Percentiles rank a stretch among this genome's conserved stretches.
These are phyloP conservation scores for Troides oblongomaculatus DNA, from an alignment of 2,888 invertebrate genomes.

Conservation along the genomic window DNA sequence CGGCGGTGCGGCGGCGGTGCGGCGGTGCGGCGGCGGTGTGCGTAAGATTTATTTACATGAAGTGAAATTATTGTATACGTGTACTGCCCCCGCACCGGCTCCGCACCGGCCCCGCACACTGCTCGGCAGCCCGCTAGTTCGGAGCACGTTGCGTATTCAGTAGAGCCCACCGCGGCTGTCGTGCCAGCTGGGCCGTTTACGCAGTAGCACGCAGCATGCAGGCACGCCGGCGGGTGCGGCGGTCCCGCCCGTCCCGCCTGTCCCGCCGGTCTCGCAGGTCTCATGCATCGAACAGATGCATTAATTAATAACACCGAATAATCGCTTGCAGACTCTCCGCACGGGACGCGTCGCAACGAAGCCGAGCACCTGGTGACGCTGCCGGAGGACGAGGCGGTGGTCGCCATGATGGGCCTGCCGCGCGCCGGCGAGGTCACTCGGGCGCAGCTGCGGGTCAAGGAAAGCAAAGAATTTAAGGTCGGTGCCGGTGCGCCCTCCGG, in stretches of 20 bases:
- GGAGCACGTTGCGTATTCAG: too few species aligned
- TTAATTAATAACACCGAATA: not conserved
- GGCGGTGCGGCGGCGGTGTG: too few species aligned
- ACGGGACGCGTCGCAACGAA: slow-evolving; percentile 53
- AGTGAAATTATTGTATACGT: too few species aligned
- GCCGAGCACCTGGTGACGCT: slow-evolving; percentile 68
- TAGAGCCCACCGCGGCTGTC: too few species aligned
- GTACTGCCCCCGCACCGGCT: too few species aligned
- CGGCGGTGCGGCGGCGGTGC: too few species aligned
- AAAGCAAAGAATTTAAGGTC: slow-evolving; percentile 99
- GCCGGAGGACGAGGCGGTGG: slow-evolving; percentile 87
- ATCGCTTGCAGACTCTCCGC: slow-evolving; percentile 46
- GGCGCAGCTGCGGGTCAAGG: slow-evolving; percentile 94
- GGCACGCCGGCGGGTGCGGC: not conserved
- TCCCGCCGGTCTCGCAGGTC: not conserved
- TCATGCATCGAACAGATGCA: not conserved
- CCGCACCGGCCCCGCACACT: too few species aligned
- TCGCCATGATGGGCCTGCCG: slow-evolving; percentile 94
- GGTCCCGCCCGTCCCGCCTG: not conserved
- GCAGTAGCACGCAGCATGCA: not conserved
- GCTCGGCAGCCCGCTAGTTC: too few species aligned
- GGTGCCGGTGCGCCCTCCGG: not conserved
- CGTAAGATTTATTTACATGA: too few species aligned
- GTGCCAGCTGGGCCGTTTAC: too few species aligned
- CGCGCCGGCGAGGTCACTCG: slow-evolving; percentile 92